phyloP scores from a whole-genome alignment of 2,888 invertebrate species.

The Pristionchus arcanus region DNA sequence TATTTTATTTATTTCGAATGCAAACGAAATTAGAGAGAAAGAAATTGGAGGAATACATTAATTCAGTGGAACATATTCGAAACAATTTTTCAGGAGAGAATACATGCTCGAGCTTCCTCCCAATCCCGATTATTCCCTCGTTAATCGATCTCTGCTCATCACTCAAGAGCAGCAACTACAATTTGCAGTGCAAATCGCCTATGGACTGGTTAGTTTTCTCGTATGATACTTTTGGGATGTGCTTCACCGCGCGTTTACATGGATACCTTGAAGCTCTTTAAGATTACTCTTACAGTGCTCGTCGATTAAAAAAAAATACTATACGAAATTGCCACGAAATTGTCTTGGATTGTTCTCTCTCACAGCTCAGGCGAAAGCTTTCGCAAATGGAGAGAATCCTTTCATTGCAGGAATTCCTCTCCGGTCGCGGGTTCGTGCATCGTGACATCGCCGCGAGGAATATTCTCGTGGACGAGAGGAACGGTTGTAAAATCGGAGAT shows the following conservation, averaged over 20 bases:
- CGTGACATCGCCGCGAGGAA: conserved; percentile 40
- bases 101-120: not conserved
- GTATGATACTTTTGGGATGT: not conserved
- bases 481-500: conserved; percentile 46
- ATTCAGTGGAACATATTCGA: not conserved
- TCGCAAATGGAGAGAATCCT: no score
- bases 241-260: not conserved
- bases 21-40: not conserved
- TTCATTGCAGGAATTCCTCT: conserved; percentile 27
- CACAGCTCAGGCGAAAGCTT: no score
- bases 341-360: no score
- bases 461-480: conserved; percentile 15
- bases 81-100: not conserved
- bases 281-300: no score
- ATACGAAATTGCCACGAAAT: not conserved
- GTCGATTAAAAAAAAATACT: no score
- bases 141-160: not conserved
- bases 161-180: conserved; percentile 36
- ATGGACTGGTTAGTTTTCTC: conserved; percentile 36
- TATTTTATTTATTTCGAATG: not conserved
- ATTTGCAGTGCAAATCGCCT: conserved; percentile 49
- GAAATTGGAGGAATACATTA: not conserved
- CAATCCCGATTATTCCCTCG: not conserved
- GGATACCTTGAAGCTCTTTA: not conserved
- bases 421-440: conserved; percentile 38